Evolutionary conservation across 2,113 vertebrate species (phyloP), one percentile per base, ranked within the genome.

Genomic region (Ciconia stormi): DNA sequence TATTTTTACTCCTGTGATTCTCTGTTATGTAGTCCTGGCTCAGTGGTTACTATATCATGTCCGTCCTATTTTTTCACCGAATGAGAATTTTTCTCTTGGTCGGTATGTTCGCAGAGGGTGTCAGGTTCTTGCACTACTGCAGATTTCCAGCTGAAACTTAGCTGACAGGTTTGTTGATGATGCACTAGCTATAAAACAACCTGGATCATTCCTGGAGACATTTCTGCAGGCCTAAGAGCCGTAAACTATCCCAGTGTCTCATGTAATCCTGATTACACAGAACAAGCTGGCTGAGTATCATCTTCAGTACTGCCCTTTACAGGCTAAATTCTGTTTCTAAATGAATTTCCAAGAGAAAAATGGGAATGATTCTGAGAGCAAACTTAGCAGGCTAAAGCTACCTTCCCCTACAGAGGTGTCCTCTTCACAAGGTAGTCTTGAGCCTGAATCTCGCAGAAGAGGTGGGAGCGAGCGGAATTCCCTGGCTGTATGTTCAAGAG

Each of bases 101-200:
- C 42, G 6, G 2, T 90, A 40, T 36, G 63, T 77, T 95, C 91
- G 62, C 81, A 62, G 67, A 88, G 66, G 44, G 71, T 82, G 87
- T 91, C 81, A 93, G 87, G 82, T 83, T 94, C 87, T 91, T 88
- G 55, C 42, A 29, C 38, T 55, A 20, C 67, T 81, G 91, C 89
- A 93, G 84, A 83, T 94, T 89, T 82, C 81, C 78, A 88, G 95
- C 89, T 90, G 79, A 63, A 94, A 74, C 78, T 87, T 42, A 77
- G 95, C 81, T 94, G 94, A 95, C 87, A 95, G 87, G 90, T 91
- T 87, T 89, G 94, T 95, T 96, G 97, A 90, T 93, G 87, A 93
- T 82, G 82, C 62, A 70, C 55, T 62, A 55, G 66, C 84, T 85
- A 55, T 82, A 91, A 94, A 97, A 87, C 87, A 95, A 89, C 84